Evolutionary conservation across 2,797 vertebrate genomes (phyloP).

Genomic region (Mustela erminea): DNA sequence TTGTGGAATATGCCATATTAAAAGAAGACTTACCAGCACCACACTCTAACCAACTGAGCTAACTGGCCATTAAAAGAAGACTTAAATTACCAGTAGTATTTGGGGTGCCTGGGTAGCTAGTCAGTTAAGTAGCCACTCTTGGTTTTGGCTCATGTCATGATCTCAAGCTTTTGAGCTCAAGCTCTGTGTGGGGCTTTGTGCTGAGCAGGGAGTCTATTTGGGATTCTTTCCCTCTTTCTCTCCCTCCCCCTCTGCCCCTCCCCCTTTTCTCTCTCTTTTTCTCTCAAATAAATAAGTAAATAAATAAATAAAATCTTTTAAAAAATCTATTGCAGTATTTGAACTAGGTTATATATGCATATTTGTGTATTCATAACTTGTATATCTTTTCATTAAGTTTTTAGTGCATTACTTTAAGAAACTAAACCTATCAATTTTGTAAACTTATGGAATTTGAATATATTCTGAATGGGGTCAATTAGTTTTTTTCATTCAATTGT

Average conservation of each 20-base stretch:
- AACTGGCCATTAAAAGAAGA: neutral
- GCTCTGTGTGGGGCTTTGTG: neutral
- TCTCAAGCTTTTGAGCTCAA: neutral
- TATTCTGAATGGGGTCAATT: conserved; percentile 43
- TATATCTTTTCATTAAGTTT: conserved; percentile 4
- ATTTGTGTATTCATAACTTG: neutral
- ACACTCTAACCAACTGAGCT: too few species aligned
- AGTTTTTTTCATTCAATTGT: neutral
- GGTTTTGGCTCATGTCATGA: neutral
- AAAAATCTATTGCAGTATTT: neutral
- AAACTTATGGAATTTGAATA: conserved; percentile 20
- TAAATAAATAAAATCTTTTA: neutral
- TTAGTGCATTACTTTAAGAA: conserved; percentile 55
- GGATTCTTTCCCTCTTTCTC: neutral
- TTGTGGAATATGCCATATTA: neutral
- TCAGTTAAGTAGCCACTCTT: neutral
- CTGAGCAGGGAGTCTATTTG: neutral
- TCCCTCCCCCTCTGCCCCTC: neutral
- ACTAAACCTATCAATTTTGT: neutral
- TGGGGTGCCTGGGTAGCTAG: neutral
- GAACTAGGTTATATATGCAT: neutral
- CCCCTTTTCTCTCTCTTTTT: neutral
- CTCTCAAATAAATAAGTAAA: neutral
- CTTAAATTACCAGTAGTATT: neutral
- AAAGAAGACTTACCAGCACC: neutral